Conservation (phyloP, 2,888 invertebrate species). For the Nomada lathburiana region DNA sequence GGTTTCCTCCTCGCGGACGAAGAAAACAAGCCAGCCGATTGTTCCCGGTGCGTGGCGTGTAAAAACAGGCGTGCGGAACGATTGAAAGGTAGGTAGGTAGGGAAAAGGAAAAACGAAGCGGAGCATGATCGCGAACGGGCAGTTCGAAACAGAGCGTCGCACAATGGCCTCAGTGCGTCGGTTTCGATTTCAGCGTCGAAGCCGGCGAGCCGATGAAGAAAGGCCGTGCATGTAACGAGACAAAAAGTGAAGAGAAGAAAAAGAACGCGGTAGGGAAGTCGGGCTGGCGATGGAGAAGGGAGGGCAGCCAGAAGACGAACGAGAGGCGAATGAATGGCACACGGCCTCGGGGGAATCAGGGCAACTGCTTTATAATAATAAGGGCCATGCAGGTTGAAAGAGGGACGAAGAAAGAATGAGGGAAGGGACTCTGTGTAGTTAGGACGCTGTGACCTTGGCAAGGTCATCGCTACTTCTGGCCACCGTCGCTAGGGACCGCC, state of each 20-base stretch:
- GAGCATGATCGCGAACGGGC: slow-evolving; percentile 47
- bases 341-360: slow-evolving; percentile 74
- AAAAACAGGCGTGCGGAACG: slow-evolving; percentile 28
- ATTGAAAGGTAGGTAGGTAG: slow-evolving; percentile 17
- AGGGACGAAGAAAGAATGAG: slow-evolving; percentile 52
- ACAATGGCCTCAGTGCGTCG: slow-evolving; percentile 68
- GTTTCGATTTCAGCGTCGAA: slow-evolving; percentile 72
- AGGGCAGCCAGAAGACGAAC: slow-evolving; percentile 59
- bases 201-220: slow-evolving; percentile 56
- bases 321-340: slow-evolving; percentile 75
- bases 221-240: slow-evolving; percentile 64
- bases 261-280: slow-evolving; percentile 39
- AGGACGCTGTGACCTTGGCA: slow-evolving; percentile 82
- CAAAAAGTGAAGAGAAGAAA: slow-evolving; percentile 62
- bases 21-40: slow-evolving; percentile 11
- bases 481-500: slow-evolving; percentile 79
- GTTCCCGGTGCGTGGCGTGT: slow-evolving; percentile 26
- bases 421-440: slow-evolving; percentile 75
- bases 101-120: slow-evolving; percentile 48
- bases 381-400: slow-evolving; percentile 70
- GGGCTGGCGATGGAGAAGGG: slow-evolving; percentile 19
- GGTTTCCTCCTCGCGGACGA: background rate
- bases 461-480: slow-evolving; percentile 81
- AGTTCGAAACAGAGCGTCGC: slow-evolving; percentile 34
- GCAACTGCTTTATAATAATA: slow-evolving; percentile 78